These are phyloP conservation scores for Apeira syringaria DNA, from an alignment of 2,888 invertebrate species.

Conservation along the genomic window DNA sequence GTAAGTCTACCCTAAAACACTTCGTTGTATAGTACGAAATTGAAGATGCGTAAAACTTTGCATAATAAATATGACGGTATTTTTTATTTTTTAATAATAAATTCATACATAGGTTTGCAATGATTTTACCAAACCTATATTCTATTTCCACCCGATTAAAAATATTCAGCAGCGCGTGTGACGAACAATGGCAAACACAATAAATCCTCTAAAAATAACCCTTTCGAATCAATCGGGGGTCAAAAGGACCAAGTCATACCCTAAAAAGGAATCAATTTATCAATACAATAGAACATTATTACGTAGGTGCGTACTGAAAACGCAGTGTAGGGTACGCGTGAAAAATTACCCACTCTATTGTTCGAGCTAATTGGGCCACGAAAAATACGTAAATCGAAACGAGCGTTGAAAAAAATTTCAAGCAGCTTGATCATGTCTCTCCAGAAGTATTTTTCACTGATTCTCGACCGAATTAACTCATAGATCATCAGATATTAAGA, in stretches of 20 bases:
- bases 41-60: no score
- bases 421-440: no score
- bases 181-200: constrained; percentile 4
- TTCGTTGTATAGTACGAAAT: no score
- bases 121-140: neutral
- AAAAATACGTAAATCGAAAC: no score
- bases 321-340: constrained; percentile 34
- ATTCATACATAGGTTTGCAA: no score
- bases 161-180: neutral
- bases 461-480: no score
- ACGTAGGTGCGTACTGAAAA: constrained; percentile 26
- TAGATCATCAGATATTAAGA: no score
- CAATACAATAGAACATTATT: constrained; percentile 48
- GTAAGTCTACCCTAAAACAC: no score
- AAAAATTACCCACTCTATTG: constrained; percentile 33
- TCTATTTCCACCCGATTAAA: neutral
- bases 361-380: constrained; percentile 13
- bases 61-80: no score
- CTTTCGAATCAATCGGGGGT: constrained; percentile 12
- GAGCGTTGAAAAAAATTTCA: no score
- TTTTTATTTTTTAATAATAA: no score
- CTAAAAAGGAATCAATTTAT: constrained; percentile 34
- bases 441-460: no score
- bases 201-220: constrained; percentile 18
- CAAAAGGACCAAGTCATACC: constrained; percentile 27